Percentiles rank a stretch among this genome's conserved stretches.
These are phyloP conservation scores for Araneus ventricosus DNA, from an alignment of 1,140 invertebrate genomes.

Conservation along the genomic window DNA sequence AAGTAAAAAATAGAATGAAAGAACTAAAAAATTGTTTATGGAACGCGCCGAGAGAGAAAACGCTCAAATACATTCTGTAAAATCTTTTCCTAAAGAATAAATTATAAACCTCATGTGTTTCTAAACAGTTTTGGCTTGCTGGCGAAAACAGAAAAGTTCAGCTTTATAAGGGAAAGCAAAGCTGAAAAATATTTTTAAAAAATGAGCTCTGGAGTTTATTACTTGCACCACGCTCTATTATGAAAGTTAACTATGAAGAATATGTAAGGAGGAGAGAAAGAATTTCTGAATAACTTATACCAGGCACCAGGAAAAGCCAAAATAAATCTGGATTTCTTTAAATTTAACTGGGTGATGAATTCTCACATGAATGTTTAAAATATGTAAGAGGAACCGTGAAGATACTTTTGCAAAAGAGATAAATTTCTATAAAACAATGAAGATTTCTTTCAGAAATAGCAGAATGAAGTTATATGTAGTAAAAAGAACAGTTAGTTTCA, in stretches of 20 bases:
- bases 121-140: not conserved
- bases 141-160: not conserved
- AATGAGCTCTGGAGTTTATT: not conserved
- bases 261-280: not conserved
- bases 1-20: not conserved
- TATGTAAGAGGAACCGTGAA: too few species aligned
- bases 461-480: too few species aligned
- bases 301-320: too few species aligned
- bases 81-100: conserved; percentile 11
- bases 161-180: not conserved
- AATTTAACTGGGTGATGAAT: too few species aligned
- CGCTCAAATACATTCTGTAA: not conserved
- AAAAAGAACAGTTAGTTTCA: too few species aligned
- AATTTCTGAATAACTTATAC: too few species aligned
- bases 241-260: not conserved
- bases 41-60: not conserved
- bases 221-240: not conserved
- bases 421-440: too few species aligned
- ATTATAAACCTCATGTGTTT: conserved; percentile 34
- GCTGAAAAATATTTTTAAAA: not conserved
- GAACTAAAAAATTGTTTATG: conserved; percentile 6
- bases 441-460: too few species aligned
- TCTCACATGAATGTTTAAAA: too few species aligned
- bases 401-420: too few species aligned
- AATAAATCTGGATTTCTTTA: too few species aligned